These are phyloP conservation scores for Epirrhoe alternata DNA, from an alignment of 2,888 invertebrate genomes.

Conservation along the genomic window DNA sequence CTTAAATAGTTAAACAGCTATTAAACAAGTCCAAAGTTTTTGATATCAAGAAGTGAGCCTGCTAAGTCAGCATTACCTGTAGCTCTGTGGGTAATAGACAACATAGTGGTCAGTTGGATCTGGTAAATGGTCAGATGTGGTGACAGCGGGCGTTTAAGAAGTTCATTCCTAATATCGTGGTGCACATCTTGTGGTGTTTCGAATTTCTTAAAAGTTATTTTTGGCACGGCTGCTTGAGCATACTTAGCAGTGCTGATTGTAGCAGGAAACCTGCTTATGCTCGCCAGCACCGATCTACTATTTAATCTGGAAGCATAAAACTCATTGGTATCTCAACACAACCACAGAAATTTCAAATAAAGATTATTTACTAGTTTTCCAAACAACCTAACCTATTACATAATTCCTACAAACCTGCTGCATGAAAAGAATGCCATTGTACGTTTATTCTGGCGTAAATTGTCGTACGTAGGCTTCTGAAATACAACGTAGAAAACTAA, in stretches of 20 bases:
- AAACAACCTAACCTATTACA: slow-evolving; percentile 64
- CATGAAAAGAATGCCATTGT: slow-evolving; percentile 72
- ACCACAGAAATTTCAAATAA: not conserved
- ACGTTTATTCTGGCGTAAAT: slow-evolving; percentile 29
- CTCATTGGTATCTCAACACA: slow-evolving; percentile 18
- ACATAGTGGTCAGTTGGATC: slow-evolving; percentile 89
- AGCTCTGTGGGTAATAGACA: slow-evolving; percentile 94
- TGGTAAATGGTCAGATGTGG: slow-evolving; percentile 95
- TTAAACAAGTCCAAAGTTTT: not conserved
- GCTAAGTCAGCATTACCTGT: slow-evolving; percentile 78
- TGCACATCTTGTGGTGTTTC: slow-evolving; percentile 73
- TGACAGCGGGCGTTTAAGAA: slow-evolving; percentile 91
- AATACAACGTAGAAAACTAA: slow-evolving; percentile 20
- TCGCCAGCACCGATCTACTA: slow-evolving; percentile 63
- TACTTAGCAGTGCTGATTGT: slow-evolving; percentile 64
- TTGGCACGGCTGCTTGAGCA: slow-evolving; percentile 69
- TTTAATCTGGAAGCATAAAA: slow-evolving; percentile 65
- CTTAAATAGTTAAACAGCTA: not conserved
- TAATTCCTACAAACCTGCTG: slow-evolving; percentile 75
- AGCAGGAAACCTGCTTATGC: slow-evolving; percentile 67
- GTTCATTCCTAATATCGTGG: slow-evolving; percentile 89
- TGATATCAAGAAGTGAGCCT: not conserved
- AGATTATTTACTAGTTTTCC: slow-evolving; percentile 31
- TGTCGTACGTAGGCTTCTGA: slow-evolving; percentile 60
- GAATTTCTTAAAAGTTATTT: slow-evolving; percentile 69